These are phyloP conservation scores for Tenebrio molitor DNA, from an alignment of 1,140 invertebrate genomes.

Conservation along the genomic window DNA sequence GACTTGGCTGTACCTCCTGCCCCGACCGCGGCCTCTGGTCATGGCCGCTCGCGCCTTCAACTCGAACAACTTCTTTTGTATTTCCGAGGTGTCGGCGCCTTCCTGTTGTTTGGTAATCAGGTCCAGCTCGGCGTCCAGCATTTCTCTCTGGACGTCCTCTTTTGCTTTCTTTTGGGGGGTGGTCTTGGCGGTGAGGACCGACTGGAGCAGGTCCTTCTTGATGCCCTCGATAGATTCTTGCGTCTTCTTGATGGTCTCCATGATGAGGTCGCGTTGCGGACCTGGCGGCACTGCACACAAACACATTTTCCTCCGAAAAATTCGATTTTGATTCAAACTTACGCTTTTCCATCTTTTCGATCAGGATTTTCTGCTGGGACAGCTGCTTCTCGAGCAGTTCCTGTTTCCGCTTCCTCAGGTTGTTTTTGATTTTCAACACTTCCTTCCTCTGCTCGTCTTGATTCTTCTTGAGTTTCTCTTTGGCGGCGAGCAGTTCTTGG, in stretches of 20 bases:
- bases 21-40: constrained; percentile 47
- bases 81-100: constrained; percentile 76
- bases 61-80: constrained; percentile 80
- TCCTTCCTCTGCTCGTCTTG: constrained; percentile 79
- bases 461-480: constrained; percentile 75
- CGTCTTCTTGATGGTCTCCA: constrained; percentile 81
- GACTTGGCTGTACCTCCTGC: constrained; percentile 62
- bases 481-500: constrained; percentile 74
- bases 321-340: constrained; percentile 61
- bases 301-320: too few species aligned
- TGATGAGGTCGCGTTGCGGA: constrained; percentile 77
- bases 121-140: constrained; percentile 90
- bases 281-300: constrained; percentile 68
- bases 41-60: constrained; percentile 75
- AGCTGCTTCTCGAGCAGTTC: constrained; percentile 84
- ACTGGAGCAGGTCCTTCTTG: constrained; percentile 73
- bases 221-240: constrained; percentile 84
- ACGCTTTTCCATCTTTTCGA: constrained; percentile 81
- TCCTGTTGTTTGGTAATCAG: constrained; percentile 86
- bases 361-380: constrained; percentile 80
- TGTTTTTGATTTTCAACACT: constrained; percentile 78
- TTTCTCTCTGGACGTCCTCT: constrained; percentile 74
- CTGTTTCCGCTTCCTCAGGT: constrained; percentile 83
- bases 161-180: constrained; percentile 67
- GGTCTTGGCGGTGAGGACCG: constrained; percentile 51